Evolutionary conservation across 2,113 vertebrate species (phyloP), one percentile per base, ranked within the genome.

Genomic region (Pachyramphus minor): DNA sequence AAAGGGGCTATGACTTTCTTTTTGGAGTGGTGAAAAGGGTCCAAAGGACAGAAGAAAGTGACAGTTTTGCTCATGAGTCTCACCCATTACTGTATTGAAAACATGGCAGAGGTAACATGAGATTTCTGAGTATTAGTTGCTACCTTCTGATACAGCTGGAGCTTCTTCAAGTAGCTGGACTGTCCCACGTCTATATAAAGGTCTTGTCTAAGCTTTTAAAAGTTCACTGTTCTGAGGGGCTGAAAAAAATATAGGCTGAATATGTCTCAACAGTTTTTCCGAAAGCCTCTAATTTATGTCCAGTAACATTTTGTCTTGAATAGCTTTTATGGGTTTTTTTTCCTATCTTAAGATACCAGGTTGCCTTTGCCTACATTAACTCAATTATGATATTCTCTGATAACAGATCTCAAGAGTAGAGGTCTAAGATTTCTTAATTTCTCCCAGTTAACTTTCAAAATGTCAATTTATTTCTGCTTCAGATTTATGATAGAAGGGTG

Each of bases 71-170:
- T 55, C 41, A 25, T 60, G 18, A 17, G 16, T 22, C 6, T 82
- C 59, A 64, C 12, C 6, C 14, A 37, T 24, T 75, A 30, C 1
- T 27, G 12, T 33, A 23, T 55, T 67, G 28, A 42, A 78, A 87
- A 50, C 3, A 8, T 7, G 0, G 1, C 27, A 6, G 11, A 62
- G 6, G 30, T 45, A 66, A 39, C 2, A 3, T 16, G 62, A 62
- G 1, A 2, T 66, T 71, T 73, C 28, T 66, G 31, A 12, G 2
- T 55, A 27, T n/a, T 15, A 37, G 9, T 6, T 71, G 8, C 25
- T 75, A 49, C 8, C 9, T 68, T 58, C 19, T 68, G 18, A 27
- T 47, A n/a, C 15, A 56, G 12, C 9, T 66, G n/a, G 53, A 78
- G 8, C 14, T 50, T 67, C 19, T 81, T 78, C 20, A 42, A n/a